Conservation (phyloP, 2,888 invertebrate species). For the Troglohyphantes excavatus region DNA sequence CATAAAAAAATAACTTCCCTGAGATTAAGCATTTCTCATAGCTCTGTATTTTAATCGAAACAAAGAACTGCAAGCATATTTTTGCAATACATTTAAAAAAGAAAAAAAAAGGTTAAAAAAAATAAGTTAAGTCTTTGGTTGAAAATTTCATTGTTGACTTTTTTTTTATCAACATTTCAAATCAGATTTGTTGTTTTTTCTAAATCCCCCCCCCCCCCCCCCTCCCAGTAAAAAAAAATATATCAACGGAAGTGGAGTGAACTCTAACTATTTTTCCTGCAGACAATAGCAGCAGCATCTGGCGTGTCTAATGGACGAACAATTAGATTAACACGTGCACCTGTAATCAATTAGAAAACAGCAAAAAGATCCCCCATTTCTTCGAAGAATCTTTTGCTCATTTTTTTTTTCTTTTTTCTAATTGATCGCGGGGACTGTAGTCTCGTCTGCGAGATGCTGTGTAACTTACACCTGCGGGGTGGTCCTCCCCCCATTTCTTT, state of each 20-base stretch:
- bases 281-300: conserved; percentile 15
- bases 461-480: conserved; percentile 23
- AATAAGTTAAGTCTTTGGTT: too few species aligned
- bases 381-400: background rate
- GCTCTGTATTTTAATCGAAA: too few species aligned
- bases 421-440: conserved; percentile 4
- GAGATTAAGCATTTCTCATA: too few species aligned
- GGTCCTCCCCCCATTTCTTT: background rate
- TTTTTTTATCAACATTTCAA: too few species aligned
- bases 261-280: background rate
- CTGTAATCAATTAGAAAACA: conserved; percentile 63
- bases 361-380: background rate
- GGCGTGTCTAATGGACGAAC: conserved; percentile 47
- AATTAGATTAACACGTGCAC: conserved; percentile 50
- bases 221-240: too few species aligned
- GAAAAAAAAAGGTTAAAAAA: too few species aligned
- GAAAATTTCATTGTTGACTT: too few species aligned
- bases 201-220: too few species aligned
- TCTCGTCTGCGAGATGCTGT: background rate
- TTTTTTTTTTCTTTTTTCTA: background rate
- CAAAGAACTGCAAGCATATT: too few species aligned
- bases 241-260: background rate
- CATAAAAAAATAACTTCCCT: too few species aligned
- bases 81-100: too few species aligned
- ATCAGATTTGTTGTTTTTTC: too few species aligned